Conservation (phyloP, 2,113 vertebrate genomes). For the Morone saxatilis region DNA sequence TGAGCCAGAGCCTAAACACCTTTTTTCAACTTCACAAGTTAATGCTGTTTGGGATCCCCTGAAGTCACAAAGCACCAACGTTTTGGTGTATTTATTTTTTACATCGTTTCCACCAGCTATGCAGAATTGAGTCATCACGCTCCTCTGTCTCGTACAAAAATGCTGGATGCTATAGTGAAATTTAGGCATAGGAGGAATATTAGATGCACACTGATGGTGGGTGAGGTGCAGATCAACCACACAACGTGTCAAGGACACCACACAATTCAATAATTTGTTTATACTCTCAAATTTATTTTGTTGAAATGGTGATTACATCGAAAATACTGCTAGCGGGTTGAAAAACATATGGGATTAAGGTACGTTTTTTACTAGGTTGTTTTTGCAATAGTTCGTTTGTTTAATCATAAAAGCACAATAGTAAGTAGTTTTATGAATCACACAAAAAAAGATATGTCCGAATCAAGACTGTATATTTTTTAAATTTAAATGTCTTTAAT, state of each 20-base stretch:
- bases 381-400: no score
- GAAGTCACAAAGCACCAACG: conserved; percentile 24
- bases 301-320: no score
- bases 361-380: no score
- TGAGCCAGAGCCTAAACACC: neutral
- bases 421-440: no score
- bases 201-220: neutral
- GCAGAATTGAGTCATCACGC: conserved; percentile 45
- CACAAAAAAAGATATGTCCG: no score
- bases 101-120: conserved; percentile 24
- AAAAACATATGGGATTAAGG: no score
- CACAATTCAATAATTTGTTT: no score
- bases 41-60: conserved; percentile 17
- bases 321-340: no score
- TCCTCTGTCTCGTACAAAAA: conserved; percentile 1
- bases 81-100: conserved; percentile 46
- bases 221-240: conserved; percentile 5
- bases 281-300: no score
- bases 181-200: neutral
- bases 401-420: no score
- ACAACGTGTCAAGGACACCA: neutral
- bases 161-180: neutral
- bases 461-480: no score
- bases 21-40: neutral
- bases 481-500: no score